phyloP scores from a whole-genome alignment of 2,113 vertebrate species.

The Daboia siamensis region DNA sequence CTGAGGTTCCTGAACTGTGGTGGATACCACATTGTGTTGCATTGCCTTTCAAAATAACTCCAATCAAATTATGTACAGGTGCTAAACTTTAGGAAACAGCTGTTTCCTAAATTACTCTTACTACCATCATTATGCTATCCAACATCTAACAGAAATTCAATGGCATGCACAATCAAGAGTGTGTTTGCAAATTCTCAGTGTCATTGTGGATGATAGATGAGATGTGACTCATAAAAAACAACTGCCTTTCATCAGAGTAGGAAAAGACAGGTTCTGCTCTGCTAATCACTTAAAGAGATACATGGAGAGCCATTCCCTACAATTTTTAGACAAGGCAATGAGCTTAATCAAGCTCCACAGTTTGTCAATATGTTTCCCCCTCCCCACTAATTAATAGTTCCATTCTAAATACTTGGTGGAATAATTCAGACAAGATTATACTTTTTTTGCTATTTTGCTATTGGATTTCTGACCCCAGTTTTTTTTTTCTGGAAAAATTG shows the following conservation, averaged over 20 bases:
- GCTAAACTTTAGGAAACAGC: conserved; percentile 27
- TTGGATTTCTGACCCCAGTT: background rate
- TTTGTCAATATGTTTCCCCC: background rate
- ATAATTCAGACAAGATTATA: background rate
- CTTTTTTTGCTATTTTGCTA: background rate
- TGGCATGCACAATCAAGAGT: background rate
- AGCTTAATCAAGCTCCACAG: background rate
- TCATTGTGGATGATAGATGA: conserved; percentile 3
- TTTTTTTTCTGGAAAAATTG: background rate
- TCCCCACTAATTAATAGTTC: background rate
- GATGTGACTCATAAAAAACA: background rate
- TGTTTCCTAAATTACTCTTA: conserved; percentile 27
- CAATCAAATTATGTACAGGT: conserved; percentile 23
- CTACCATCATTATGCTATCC: background rate
- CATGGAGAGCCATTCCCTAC: background rate
- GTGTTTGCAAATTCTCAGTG: conserved; percentile 17
- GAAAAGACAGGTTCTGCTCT: background rate
- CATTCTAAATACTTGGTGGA: background rate
- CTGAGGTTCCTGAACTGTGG: background rate
- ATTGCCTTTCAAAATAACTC: background rate
- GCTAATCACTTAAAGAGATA: background rate
- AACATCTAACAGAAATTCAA: conserved; percentile 20
- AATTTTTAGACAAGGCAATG: background rate
- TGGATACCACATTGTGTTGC: conserved; percentile 23
- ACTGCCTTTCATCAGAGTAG: background rate